A percentile compares a stretch with the other conserved stretches of the same genome.
Evolutionary conservation across 2,797 vertebrate genomes (phyloP).

Genomic region (Mus minutoides): DNA sequence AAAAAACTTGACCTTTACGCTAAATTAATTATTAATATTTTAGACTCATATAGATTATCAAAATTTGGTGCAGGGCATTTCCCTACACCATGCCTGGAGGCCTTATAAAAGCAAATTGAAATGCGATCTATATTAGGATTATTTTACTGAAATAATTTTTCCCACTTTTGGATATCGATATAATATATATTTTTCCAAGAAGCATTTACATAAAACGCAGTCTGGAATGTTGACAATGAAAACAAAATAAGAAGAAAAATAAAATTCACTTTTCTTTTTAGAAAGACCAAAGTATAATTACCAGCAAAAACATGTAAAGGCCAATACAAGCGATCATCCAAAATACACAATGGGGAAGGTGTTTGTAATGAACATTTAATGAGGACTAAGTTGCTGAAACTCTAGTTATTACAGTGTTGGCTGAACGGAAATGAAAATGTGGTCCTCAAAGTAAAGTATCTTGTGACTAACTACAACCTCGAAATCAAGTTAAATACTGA

Average conservation of each 20-base stretch:
- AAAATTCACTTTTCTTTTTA: conserved; percentile 70
- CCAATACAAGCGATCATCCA: conserved; percentile 81
- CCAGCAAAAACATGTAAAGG: conserved; percentile 64
- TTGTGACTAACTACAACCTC: conserved; percentile 80
- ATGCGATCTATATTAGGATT: conserved; percentile 74
- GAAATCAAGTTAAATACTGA: conserved; percentile 79
- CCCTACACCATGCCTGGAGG: not conserved
- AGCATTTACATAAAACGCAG: conserved; percentile 75
- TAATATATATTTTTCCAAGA: conserved; percentile 82
- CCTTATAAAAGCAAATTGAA: conserved; percentile 75
- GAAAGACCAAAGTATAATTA: conserved; percentile 77
- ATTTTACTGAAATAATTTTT: conserved; percentile 74
- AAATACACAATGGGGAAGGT: conserved; percentile 86
- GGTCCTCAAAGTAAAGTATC: conserved; percentile 82
- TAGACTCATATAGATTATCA: conserved; percentile 61
- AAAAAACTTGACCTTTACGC: conserved; percentile 54
- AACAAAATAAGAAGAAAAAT: conserved; percentile 80
- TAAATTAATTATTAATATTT: conserved; percentile 63
- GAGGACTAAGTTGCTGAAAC: conserved; percentile 86
- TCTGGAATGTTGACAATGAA: conserved; percentile 84
- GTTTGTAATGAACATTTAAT: conserved; percentile 88
- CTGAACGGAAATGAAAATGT: conserved; percentile 87
- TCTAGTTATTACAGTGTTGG: conserved; percentile 83
- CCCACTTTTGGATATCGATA: conserved; percentile 77
- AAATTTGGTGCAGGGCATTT: conserved; percentile 65